Evolutionary conservation across 2,797 vertebrate genomes (phyloP).

Genomic region (Liparis tanakae): DNA sequence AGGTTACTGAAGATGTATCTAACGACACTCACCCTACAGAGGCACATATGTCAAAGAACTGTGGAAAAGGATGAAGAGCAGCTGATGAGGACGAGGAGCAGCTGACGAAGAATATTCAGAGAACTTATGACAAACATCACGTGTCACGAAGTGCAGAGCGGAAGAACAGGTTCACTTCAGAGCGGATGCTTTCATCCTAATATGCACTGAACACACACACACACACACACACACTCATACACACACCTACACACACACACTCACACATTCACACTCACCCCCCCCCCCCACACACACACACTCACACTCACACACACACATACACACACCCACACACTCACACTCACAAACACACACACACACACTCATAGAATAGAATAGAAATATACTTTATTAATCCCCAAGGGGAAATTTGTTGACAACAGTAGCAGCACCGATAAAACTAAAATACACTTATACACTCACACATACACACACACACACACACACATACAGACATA

Average conservation of each 20-base stretch:
- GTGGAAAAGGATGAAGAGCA: constrained; percentile 32
- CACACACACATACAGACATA: too few species aligned
- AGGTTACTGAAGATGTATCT: too few species aligned
- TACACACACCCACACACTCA: not conserved
- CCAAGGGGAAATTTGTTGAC: too few species aligned
- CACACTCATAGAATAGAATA: too few species aligned
- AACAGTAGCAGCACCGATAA: too few species aligned
- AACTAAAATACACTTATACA: too few species aligned
- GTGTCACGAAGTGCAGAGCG: constrained; percentile 39
- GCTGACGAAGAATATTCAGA: constrained; percentile 19
- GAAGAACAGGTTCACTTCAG: constrained; percentile 73
- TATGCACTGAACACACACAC: not conserved
- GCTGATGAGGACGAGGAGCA: constrained; percentile 35
- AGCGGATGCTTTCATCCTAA: not conserved
- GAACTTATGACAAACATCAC: constrained; percentile 46
- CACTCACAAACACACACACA: not conserved
- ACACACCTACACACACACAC: not conserved
- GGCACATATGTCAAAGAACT: not conserved
- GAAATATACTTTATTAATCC: too few species aligned
- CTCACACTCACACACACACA: not conserved
- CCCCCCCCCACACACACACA: not conserved
- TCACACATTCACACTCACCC: too few species aligned
- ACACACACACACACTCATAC: not conserved
- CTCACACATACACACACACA: not conserved
- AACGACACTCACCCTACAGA: constrained; percentile 63